A percentile compares a stretch with the other conserved stretches of the same genome.
Conservation (phyloP, 2,888 invertebrate genomes). For the Pristionchus entomophagus region DNA sequence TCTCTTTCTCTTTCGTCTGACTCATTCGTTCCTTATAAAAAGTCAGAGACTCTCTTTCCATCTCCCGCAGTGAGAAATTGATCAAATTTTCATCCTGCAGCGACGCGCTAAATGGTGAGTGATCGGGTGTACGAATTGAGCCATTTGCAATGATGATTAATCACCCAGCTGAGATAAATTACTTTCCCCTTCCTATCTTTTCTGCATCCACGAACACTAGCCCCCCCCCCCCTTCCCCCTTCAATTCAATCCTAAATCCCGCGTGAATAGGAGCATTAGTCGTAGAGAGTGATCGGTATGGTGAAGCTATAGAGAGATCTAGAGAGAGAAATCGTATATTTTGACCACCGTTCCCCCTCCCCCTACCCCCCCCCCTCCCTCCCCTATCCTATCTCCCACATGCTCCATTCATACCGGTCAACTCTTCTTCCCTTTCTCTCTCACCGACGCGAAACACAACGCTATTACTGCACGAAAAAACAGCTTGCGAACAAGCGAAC, state of each 20-base stretch:
- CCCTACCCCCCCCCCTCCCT: no score
- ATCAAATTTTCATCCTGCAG: no score
- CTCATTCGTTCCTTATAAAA: constrained; percentile 12
- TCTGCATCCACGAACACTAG: background rate
- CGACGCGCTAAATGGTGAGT: no score
- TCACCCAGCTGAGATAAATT: no score
- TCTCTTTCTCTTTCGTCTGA: background rate
- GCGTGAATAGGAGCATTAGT: background rate
- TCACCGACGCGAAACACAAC: background rate
- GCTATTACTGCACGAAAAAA: background rate
- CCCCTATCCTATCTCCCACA: background rate
- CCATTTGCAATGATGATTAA: no score
- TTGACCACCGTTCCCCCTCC: constrained; percentile 7
- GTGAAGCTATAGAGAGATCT: constrained; percentile 23
- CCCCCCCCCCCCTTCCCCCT: background rate
- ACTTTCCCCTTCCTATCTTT: no score
- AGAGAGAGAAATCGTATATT: background rate
- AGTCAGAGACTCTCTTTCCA: background rate
- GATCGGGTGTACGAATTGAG: no score
- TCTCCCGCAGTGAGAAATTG: background rate
- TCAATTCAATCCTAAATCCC: background rate
- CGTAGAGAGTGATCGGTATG: background rate
- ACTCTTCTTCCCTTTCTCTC: background rate
- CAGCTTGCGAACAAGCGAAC: background rate
- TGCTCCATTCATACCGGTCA: background rate